Percentiles rank a stretch among this genome's conserved stretches.
phyloP scores from a whole-genome alignment of 2,797 vertebrate genomes.

The Bradypus variegatus region DNA sequence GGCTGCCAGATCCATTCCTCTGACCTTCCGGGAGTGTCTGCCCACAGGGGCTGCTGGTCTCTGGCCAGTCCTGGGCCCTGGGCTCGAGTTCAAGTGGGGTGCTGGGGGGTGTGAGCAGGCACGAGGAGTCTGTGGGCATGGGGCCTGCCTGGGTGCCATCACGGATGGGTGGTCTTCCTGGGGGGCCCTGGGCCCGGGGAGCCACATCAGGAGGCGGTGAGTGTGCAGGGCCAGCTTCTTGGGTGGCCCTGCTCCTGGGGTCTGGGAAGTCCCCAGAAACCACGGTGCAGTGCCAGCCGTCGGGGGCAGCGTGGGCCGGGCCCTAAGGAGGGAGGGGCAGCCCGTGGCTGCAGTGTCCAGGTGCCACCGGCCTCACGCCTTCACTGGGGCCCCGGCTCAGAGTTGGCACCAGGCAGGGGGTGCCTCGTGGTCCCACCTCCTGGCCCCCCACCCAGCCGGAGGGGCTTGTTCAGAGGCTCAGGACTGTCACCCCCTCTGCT shows the following conservation, averaged over 20 bases:
- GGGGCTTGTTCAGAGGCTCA: no score
- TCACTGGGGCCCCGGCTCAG: no score
- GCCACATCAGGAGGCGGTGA: neutral
- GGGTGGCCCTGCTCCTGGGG: neutral
- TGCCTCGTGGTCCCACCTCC: no score
- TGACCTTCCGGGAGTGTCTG: slow-evolving; percentile 70
- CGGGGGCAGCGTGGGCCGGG: neutral
- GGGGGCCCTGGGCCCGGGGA: slow-evolving; percentile 25
- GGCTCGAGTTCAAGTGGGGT: slow-evolving; percentile 83
- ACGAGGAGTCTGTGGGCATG: slow-evolving; percentile 76
- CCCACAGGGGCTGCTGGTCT: slow-evolving; percentile 61
- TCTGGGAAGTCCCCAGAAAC: neutral
- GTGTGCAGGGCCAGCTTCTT: slow-evolving; percentile 39
- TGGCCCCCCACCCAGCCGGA: neutral
- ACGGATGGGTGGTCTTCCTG: slow-evolving; percentile 65
- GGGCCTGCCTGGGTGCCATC: slow-evolving; percentile 67
- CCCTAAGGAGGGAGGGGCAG: neutral
- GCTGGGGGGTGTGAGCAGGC: slow-evolving; percentile 88
- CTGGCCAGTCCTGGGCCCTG: slow-evolving; percentile 32
- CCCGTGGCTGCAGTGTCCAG: no score
- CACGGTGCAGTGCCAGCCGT: slow-evolving; percentile 1
- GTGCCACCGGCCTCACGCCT: no score
- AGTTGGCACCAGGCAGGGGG: no score
- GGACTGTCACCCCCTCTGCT: no score
- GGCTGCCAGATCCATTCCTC: slow-evolving; percentile 70